Evolutionary conservation across 2,113 vertebrate species (phyloP), one percentile per base, ranked within the genome.

Genomic region (Neodon shergylaensis): DNA sequence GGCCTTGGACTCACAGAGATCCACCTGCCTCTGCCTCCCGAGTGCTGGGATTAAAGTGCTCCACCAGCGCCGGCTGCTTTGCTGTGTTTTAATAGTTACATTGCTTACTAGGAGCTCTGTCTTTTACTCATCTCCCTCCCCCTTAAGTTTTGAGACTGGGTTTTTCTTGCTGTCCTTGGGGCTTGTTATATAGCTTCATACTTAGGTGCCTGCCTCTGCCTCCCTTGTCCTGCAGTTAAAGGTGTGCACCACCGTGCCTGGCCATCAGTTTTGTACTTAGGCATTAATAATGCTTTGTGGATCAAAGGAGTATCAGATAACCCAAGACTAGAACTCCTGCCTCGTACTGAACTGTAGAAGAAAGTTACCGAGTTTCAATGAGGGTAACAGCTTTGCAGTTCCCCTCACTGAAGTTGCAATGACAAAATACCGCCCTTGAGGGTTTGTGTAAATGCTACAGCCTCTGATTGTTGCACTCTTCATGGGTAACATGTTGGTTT

Each of bases 331-430:
- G 47, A 83, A 36, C 26, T 52, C n/a, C 17, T 44, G 7, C 4
- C 74, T 12, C 84, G 4, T 92, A 16, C 36, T 91, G 52, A 94
- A 61, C 42, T 91, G 73, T 85, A 90, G 47, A 93, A 94, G 89
- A 90, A 92, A 89, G 16, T 66, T 91, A 39, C 33, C 72, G 31
- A 85, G 54, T 58, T 58, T 58, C 17, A 58, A 58, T 58, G 54
- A 58, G 54, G 54, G 54, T 54, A 91, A 21, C 42, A 61, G 6
- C 74, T 94, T 95, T 91, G 44, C 10, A 63, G 39, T n/a, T 83
- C 16, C 90, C 13, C 5, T 81, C 47, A 93, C 36, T 72, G 82
- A 96, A 93, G 82, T 77, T 72, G 39, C 21, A 70, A 7, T 83
- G 28, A 79, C 44, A 22, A 49, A 65, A 70, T 93, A 78, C 44